Conservation (phyloP, 37 sponge, comb jelly and placozoan species). For the Aphrocallistes beatrix region DNA sequence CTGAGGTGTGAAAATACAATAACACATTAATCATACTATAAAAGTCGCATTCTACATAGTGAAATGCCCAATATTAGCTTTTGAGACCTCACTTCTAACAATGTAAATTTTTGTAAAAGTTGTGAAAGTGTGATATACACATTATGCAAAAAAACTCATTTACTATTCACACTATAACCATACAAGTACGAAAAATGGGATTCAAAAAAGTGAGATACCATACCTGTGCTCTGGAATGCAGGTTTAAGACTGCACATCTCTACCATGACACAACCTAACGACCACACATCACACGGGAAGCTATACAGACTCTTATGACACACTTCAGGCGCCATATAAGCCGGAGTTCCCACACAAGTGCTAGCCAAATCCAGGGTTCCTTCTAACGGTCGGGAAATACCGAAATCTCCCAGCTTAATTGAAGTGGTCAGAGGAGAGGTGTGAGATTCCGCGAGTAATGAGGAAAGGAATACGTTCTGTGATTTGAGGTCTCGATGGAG, state of each 20-base stretch:
- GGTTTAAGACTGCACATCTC: background rate
- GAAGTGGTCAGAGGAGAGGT: background rate
- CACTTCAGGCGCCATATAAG: background rate
- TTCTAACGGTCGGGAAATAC: background rate
- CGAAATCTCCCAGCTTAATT: background rate
- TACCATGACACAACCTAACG: background rate
- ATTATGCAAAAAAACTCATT: too few species aligned
- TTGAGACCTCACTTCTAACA: too few species aligned
- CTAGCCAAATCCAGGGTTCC: background rate
- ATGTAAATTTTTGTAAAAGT: too few species aligned
- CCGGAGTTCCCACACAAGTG: background rate
- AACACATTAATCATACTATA: too few species aligned
- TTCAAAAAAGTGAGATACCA: too few species aligned
- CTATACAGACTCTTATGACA: background rate
- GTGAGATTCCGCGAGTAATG: background rate
- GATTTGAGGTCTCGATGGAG: background rate
- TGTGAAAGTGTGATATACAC: too few species aligned
- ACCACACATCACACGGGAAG: background rate
- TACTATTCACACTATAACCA: too few species aligned
- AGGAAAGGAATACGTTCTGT: background rate
- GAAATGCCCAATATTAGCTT: too few species aligned
- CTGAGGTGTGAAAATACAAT: too few species aligned
- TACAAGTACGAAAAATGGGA: too few species aligned
- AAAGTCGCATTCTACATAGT: too few species aligned
- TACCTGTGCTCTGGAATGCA: background rate